Evolutionary conservation across 2,113 vertebrate species (phyloP).

Genomic region (Pelecanus crispus): DNA sequence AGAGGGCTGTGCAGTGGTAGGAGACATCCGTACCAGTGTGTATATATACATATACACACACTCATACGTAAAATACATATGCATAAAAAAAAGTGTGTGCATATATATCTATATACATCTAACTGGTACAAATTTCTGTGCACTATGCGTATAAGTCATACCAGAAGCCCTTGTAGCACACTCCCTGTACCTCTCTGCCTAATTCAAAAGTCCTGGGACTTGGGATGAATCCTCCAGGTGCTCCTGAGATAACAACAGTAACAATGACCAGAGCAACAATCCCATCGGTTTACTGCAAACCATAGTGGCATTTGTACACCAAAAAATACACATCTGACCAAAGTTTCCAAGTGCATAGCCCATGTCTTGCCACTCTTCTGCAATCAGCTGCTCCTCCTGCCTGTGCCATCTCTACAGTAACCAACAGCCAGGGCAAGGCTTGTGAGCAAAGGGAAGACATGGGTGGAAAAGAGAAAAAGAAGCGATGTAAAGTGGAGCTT

Average conservation of each 20-base stretch:
- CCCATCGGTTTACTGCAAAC: background rate
- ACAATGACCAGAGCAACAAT: background rate
- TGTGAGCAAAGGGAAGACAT: fast-evolving
- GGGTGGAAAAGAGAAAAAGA: background rate
- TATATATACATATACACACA: too few relatives aligned
- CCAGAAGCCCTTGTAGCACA: background rate
- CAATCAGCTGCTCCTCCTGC: background rate
- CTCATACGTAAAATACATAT: background rate
- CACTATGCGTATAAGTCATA: background rate
- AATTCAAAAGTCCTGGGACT: background rate
- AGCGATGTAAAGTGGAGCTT: fast-evolving
- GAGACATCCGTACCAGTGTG: background rate
- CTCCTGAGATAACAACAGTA: background rate
- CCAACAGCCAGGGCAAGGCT: background rate
- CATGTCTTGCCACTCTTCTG: background rate
- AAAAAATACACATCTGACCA: background rate
- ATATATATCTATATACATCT: background rate
- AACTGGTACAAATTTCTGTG: background rate
- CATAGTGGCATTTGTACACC: fast-evolving
- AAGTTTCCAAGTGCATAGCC: background rate
- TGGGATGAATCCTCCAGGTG: background rate
- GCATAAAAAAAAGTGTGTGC: background rate
- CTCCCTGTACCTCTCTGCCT: background rate
- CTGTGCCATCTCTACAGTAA: background rate
- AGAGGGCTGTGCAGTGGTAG: background rate